phyloP scores from a whole-genome alignment of 2,888 invertebrate species.

The Scaptomyza flava region DNA sequence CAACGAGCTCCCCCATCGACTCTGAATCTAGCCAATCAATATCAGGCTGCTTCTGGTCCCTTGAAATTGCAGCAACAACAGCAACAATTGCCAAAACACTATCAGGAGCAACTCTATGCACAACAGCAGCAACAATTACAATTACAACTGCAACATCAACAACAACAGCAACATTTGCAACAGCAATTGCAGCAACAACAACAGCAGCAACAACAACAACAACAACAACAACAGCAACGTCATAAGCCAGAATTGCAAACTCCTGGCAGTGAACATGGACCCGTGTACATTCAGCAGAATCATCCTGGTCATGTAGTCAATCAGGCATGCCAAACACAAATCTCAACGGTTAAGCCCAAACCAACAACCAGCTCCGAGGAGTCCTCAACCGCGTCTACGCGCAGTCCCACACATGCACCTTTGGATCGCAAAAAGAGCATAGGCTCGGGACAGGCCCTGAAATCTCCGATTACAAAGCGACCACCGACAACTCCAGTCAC shows the following conservation, averaged over 20 bases:
- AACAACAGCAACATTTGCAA: constrained; percentile 81
- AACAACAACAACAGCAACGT: constrained; percentile 78
- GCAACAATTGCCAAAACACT: constrained; percentile 60
- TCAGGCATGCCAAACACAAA: constrained; percentile 84
- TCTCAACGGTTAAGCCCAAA: constrained; percentile 80
- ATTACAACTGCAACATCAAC: constrained; percentile 66
- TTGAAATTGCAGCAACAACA: constrained; percentile 77
- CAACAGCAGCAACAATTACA: constrained; percentile 65
- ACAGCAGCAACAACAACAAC: constrained; percentile 83
- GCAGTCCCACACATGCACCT: constrained; percentile 81
- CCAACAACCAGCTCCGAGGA: constrained; percentile 83
- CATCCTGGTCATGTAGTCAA: constrained; percentile 84
- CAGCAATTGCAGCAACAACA: constrained; percentile 76
- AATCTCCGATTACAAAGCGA: constrained; percentile 93
- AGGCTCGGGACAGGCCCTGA: constrained; percentile 87
- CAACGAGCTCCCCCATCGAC: constrained; percentile 83
- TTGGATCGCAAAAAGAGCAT: constrained; percentile 84
- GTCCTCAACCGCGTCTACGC: constrained; percentile 75
- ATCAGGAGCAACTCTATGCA: constrained; percentile 42
- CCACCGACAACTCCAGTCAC: constrained; percentile 93
- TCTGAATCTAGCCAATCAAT: constrained; percentile 83
- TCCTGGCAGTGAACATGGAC: constrained; percentile 83
- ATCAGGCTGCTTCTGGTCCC: constrained; percentile 83
- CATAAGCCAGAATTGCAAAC: constrained; percentile 75
- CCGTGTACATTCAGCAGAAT: constrained; percentile 84